Evolutionary conservation across 2,113 vertebrate species (phyloP), one percentile per base, ranked within the genome.

Genomic region (Cercocebus atys): DNA sequence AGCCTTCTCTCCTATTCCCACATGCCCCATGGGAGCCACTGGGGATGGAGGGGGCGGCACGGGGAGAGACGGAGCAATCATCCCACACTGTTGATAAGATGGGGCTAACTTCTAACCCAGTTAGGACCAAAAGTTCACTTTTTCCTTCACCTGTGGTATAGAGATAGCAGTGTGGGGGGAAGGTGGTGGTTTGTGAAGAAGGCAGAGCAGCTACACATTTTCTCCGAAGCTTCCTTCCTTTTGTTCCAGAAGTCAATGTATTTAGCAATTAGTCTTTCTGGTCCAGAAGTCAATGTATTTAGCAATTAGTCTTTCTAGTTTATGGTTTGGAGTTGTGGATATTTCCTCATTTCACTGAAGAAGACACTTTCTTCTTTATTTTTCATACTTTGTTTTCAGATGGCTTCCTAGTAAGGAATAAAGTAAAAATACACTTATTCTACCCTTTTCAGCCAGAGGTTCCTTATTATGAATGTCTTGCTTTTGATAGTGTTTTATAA

Each of bases 141-240:
- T 81, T 75, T 27, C 55, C 55, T 91, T 7, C 43, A 8, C 8
- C n/a, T 1, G 0, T 27, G 52, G 30, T 59, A 16, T 50, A 55
- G 64, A 66, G 72, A 23, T 30, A n/a, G 92, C 38, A 3, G 8
- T 32, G 10, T 87, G 7, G 18, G 47, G 75, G 66, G 38, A 27
- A 47, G 30, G 35, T 22, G 30, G 82, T 80, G 45, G 40, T 52
- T 82, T 86, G 52, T 59, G 52, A 92, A 80, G 59, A 88, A 90
- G 73, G 27, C 8, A 75, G 88, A 76, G 30, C n/a, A 64, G 38
- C 72, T 88, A 40, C 0, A 57, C 17, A 5, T 96, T 95, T 95
- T 85, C 85, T 93, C 57, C 38, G 27, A 16, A 96, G n/a, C 55
- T 88, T 95, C 52, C 88, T 91, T 90, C 32, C n/a, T 92, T 89